Evolutionary conservation across 1,140 invertebrate species (phyloP).

Genomic region (Panagrolaimus sp.): DNA sequence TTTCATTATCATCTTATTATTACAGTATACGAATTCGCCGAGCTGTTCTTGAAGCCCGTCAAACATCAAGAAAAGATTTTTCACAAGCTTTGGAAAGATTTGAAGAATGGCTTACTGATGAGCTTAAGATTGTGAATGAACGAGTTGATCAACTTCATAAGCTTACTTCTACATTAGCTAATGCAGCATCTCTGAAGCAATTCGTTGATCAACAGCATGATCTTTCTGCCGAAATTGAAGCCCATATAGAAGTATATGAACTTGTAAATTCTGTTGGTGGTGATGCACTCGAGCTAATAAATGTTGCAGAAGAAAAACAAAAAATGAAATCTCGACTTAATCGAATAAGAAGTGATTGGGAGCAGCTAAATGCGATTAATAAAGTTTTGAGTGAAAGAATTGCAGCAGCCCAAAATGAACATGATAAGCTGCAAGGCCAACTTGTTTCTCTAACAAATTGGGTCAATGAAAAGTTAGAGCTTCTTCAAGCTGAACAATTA

Average conservation of each 20-base stretch:
- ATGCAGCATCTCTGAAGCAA: conserved; percentile 4
- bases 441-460: conserved; percentile 46
- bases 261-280: conserved; percentile 21
- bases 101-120: conserved; percentile 43
- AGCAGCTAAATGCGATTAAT: conserved; percentile 19
- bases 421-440: conserved; percentile 34
- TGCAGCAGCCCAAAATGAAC: conserved; percentile 38
- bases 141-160: neutral
- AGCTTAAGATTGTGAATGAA: conserved; percentile 11
- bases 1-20: neutral
- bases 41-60: conserved; percentile 48
- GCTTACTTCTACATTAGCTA: neutral
- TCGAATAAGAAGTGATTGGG: conserved; percentile 21
- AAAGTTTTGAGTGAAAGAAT: conserved; percentile 33
- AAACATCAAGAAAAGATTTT: conserved; percentile 50
- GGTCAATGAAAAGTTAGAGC: conserved; percentile 43
- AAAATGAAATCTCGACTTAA: neutral
- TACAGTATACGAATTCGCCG: conserved; percentile 43
- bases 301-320: conserved; percentile 6
- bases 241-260: conserved; percentile 31
- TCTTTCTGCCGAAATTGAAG: conserved; percentile 29
- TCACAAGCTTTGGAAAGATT: conserved; percentile 50
- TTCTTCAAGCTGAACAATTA: conserved; percentile 42
- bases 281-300: neutral
- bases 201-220: conserved; percentile 20